phyloP scores from a whole-genome alignment of 2,888 invertebrate species.

The Morinoia aosen region DNA sequence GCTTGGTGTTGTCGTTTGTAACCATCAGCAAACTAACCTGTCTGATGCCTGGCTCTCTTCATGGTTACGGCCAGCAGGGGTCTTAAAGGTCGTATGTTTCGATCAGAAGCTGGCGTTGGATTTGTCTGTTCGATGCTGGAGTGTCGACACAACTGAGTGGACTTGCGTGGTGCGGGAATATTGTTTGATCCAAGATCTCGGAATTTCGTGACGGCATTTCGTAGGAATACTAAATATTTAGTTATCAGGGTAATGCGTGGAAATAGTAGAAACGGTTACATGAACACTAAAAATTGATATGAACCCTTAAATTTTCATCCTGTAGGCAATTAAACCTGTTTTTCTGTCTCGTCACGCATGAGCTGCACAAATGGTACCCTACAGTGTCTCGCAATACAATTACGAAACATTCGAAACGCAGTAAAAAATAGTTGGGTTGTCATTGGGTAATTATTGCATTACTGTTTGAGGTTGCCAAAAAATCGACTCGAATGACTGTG shows the following conservation, averaged over 20 bases:
- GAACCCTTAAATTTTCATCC: too few relatives aligned
- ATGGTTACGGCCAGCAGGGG: slow-evolving; percentile 6
- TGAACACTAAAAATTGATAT: too few relatives aligned
- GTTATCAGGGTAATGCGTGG: background rate
- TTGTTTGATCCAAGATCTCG: background rate
- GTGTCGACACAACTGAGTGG: background rate
- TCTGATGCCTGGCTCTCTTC: background rate
- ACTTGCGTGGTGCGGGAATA: background rate
- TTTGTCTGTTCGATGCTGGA: background rate
- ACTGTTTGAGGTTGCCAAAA: too few relatives aligned
- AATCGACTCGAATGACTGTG: too few relatives aligned
- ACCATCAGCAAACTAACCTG: slow-evolving; percentile 19
- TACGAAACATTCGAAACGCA: too few relatives aligned
- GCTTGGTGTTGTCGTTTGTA: slow-evolving; percentile 11
- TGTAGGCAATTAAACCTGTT: too few relatives aligned
- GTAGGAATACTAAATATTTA: background rate
- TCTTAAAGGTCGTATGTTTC: background rate
- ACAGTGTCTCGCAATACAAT: too few relatives aligned
- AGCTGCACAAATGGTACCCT: too few relatives aligned
- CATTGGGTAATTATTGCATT: too few relatives aligned
- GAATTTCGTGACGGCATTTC: background rate
- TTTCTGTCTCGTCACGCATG: too few relatives aligned
- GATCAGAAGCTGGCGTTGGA: background rate
- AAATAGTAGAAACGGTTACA: too few relatives aligned
- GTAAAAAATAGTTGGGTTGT: too few relatives aligned